Percentiles rank a stretch among this genome's conserved stretches.
Conservation (phyloP, 2,113 vertebrate genomes). For the Chamaetylas fuelleborni region DNA sequence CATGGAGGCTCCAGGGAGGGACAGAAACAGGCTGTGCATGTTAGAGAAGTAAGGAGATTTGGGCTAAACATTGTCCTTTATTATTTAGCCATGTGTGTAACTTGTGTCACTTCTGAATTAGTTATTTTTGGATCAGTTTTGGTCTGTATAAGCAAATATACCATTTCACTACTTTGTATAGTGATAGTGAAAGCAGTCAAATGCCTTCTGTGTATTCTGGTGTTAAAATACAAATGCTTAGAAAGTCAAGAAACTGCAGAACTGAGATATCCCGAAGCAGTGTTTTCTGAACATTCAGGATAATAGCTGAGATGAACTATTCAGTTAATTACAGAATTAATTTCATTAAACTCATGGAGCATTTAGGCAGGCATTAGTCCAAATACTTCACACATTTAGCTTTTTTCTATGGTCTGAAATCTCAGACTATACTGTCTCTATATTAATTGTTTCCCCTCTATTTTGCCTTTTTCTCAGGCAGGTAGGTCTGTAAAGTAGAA, state of each 20-base stretch:
- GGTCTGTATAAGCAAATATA: not conserved
- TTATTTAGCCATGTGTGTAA: not conserved
- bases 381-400: not conserved
- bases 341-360: rapidly evolving
- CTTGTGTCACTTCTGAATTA: not conserved
- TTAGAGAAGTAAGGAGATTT: not conserved
- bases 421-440: not conserved
- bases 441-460: not conserved
- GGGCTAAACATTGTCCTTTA: not conserved
- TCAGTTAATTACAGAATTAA: not conserved
- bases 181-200: not conserved
- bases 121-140: not conserved
- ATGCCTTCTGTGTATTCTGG: not conserved
- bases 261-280: not conserved
- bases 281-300: not conserved
- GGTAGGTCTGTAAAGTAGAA: not conserved
- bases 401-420: not conserved
- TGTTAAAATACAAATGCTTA: not conserved
- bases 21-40: not conserved
- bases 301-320: not conserved
- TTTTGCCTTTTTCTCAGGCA: not conserved
- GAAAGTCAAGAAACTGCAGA: not conserved
- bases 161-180: not conserved
- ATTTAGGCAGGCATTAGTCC: not conserved
- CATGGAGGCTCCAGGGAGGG: not conserved